Conservation (phyloP, 30 jellyfish, hydroid and myxozoan species). For the Phacellophora camtschatica region DNA sequence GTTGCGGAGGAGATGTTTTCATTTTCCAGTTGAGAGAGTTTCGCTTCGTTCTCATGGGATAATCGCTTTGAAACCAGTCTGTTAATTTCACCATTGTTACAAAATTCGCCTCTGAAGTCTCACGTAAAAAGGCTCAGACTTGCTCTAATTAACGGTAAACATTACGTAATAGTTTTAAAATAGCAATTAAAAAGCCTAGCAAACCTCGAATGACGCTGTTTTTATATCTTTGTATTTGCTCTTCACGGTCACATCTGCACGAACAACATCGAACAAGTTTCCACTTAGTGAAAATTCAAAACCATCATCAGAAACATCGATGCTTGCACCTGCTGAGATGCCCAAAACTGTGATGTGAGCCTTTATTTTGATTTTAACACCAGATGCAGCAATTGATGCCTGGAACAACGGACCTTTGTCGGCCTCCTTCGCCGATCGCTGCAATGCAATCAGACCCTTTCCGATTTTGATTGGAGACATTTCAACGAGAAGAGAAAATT, state of each 20-base stretch:
- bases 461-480: constrained; percentile 84
- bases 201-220: constrained; percentile 59
- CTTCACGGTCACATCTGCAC: constrained; percentile 61
- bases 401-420: constrained; percentile 90
- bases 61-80: no score
- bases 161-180: no score
- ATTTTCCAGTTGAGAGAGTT: no score
- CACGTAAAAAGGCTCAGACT: no score
- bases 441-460: constrained; percentile 67
- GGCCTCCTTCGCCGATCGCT: constrained; percentile 52
- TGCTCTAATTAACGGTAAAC: no score
- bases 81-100: no score
- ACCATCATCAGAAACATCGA: constrained; percentile 70
- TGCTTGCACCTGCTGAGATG: constrained; percentile 65
- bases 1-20: no score
- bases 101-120: no score
- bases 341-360: constrained; percentile 83
- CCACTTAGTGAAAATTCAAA: constrained; percentile 60
- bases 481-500: constrained; percentile 61
- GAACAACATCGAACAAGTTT: constrained; percentile 69
- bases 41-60: no score
- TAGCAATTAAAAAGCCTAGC: no score
- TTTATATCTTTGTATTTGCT: constrained; percentile 38
- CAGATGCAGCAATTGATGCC: constrained; percentile 50
- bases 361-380: constrained; percentile 53